Conservation (phyloP, 2,797 vertebrate genomes). For the Lutjanus argentimaculatus region DNA sequence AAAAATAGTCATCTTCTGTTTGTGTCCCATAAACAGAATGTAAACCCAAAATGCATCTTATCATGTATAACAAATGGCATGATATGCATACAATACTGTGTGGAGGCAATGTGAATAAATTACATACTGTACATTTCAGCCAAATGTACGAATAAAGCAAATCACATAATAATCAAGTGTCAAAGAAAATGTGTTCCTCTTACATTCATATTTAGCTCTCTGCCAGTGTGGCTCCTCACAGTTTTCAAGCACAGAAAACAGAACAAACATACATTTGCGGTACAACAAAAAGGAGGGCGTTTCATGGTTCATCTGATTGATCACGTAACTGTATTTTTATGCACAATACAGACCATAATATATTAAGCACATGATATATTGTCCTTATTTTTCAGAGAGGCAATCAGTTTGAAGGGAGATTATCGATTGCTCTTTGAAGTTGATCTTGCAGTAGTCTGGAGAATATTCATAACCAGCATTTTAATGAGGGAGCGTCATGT, state of each 20-base stretch:
- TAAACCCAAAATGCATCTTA: slow-evolving; percentile 51
- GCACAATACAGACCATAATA: slow-evolving; percentile 74
- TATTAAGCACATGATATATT: slow-evolving; percentile 69
- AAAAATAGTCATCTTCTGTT: slow-evolving; percentile 68
- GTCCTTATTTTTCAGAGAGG: slow-evolving; percentile 63
- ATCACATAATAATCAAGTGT: slow-evolving; percentile 42
- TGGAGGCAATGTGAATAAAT: slow-evolving; percentile 53
- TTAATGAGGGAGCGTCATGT: slow-evolving; percentile 62
- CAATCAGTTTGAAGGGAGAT: slow-evolving; percentile 50
- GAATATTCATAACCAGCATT: slow-evolving; percentile 67
- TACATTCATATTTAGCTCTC: slow-evolving; percentile 75
- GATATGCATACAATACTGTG: slow-evolving; percentile 52
- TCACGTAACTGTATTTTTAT: slow-evolving; percentile 66
- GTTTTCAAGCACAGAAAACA: slow-evolving; percentile 66
- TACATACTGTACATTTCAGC: slow-evolving; percentile 58
- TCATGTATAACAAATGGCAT: slow-evolving; percentile 48
- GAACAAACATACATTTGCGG: slow-evolving; percentile 59
- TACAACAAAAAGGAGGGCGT: slow-evolving; percentile 65
- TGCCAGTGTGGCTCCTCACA: slow-evolving; percentile 48
- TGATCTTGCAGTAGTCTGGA: slow-evolving; percentile 59
- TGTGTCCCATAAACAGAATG: slow-evolving; percentile 52
- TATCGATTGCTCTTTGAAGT: slow-evolving; percentile 60
- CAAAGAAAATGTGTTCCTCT: slow-evolving; percentile 47
- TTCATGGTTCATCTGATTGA: slow-evolving; percentile 51
- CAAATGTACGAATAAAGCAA: slow-evolving; percentile 60